phyloP scores from a whole-genome alignment of 2,888 invertebrate genomes.

The Lasioglossum figueresi region DNA sequence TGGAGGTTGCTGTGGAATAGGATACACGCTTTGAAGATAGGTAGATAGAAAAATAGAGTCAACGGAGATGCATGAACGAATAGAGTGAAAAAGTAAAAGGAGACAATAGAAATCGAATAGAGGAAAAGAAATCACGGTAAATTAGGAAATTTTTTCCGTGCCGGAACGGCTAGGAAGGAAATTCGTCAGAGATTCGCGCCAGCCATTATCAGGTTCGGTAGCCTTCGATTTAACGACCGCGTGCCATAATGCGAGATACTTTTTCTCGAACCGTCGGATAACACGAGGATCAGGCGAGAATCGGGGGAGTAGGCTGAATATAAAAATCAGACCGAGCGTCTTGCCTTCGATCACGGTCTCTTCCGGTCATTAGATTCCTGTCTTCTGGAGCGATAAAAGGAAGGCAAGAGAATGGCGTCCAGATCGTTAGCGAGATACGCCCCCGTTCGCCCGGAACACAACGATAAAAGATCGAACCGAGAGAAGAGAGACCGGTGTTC shows the following conservation, averaged over 20 bases:
- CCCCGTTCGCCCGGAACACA: conserved; percentile 7
- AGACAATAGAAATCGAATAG: not conserved
- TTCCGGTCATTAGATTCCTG: conserved; percentile 65
- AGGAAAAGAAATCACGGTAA: not conserved
- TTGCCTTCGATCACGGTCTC: conserved; percentile 51
- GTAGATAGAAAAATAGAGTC: not conserved
- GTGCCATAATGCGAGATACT: not conserved
- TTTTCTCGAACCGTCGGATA: not conserved
- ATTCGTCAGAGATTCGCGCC: not conserved
- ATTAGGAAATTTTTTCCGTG: not conserved
- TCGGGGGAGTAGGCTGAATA: not conserved
- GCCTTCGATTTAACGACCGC: not conserved
- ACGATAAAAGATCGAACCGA: conserved; percentile 38
- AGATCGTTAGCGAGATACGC: conserved; percentile 52
- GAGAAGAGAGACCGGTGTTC: not conserved
- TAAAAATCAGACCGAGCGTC: conserved; percentile 31
- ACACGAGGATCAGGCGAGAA: not conserved
- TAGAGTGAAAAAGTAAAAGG: not conserved
- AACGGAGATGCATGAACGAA: too few species aligned
- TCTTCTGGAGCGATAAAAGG: conserved; percentile 32
- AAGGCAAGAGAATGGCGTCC: conserved; percentile 18
- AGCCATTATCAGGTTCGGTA: not conserved
- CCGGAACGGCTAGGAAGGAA: not conserved
- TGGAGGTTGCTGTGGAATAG: not conserved
- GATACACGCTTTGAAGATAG: not conserved